phyloP scores from a whole-genome alignment of 2,113 vertebrate species.

The Montifringilla adamsi region DNA sequence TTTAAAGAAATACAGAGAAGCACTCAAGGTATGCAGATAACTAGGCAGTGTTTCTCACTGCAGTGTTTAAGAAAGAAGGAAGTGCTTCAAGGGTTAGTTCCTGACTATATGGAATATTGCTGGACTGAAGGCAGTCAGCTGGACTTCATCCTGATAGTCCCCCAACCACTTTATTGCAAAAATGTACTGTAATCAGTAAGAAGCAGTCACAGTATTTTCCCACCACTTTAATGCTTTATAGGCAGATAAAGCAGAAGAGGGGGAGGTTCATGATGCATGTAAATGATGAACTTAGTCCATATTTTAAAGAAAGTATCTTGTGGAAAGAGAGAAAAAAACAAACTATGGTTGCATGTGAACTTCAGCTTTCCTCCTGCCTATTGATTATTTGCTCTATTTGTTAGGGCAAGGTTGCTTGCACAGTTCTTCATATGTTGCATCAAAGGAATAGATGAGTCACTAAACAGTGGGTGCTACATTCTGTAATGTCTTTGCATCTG shows the following conservation, averaged over 20 bases:
- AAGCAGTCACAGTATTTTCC: slow-evolving; percentile 10
- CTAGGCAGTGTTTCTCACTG: slow-evolving; percentile 16
- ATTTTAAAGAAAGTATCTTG: not conserved
- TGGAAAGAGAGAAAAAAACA: not conserved
- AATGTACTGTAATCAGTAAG: slow-evolving; percentile 18
- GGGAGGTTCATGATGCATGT: not conserved
- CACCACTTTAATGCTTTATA: not conserved
- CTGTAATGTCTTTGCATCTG: not conserved
- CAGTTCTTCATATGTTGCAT: not conserved
- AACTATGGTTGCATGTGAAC: not conserved
- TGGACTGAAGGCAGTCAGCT: slow-evolving; percentile 11
- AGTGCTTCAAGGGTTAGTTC: slow-evolving; percentile 28
- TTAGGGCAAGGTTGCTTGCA: not conserved
- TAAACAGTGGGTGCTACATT: not conserved
- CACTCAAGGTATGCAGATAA: not conserved
- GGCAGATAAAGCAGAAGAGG: not conserved
- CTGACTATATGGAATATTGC: slow-evolving; percentile 16
- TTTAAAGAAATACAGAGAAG: slow-evolving; percentile 41
- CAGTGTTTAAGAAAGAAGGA: not conserved
- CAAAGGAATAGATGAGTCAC: not conserved
- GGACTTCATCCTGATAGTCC: slow-evolving; percentile 49
- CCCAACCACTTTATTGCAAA: slow-evolving; percentile 18
- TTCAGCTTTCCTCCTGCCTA: not conserved
- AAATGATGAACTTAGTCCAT: not conserved
- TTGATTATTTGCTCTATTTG: not conserved